A percentile compares a stretch with the other conserved stretches of the same genome.
phyloP scores from a whole-genome alignment of 1,140 invertebrate species.

The Melitaea cinxia region DNA sequence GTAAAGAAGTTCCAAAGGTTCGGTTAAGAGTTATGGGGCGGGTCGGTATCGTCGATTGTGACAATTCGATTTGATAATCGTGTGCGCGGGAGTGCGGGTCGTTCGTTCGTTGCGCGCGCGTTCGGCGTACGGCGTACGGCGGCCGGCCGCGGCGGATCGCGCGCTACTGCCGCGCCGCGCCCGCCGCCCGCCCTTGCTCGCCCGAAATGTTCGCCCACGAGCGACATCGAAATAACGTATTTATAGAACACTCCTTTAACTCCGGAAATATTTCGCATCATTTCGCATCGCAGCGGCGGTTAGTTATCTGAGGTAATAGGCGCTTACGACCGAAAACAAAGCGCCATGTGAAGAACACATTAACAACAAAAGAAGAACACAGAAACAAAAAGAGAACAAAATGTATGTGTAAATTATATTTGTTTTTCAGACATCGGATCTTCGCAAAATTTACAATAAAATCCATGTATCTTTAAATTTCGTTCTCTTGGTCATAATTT shows the following conservation, averaged over 20 bases:
- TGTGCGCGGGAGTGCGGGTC: conserved; percentile 75
- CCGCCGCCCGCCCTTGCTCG: conserved; percentile 60
- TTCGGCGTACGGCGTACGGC: conserved; percentile 69
- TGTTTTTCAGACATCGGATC: neutral
- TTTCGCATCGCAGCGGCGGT: conserved; percentile 68
- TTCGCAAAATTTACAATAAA: neutral
- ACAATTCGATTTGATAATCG: conserved; percentile 53
- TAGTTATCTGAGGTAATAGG: conserved; percentile 66
- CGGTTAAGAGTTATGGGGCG: conserved; percentile 45
- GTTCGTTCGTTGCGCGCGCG: conserved; percentile 79
- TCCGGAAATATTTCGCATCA: conserved; percentile 81
- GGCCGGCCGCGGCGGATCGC: conserved; percentile 74
- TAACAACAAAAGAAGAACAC: neutral
- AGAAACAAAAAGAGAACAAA: neutral
- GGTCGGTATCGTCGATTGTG: conserved; percentile 64
- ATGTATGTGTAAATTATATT: neutral
- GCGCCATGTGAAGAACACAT: neutral
- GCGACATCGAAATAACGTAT: conserved; percentile 74
- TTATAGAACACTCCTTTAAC: conserved; percentile 79
- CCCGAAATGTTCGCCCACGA: conserved; percentile 78
- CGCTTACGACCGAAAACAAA: conserved; percentile 27
- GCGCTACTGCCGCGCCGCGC: conserved; percentile 70
- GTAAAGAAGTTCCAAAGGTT: conserved; percentile 2
- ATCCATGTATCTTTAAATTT: neutral
- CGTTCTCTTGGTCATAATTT: neutral